These are phyloP conservation scores for Zelostemma sp. DNA, from an alignment of 1,140 invertebrate genomes.

Conservation along the genomic window DNA sequence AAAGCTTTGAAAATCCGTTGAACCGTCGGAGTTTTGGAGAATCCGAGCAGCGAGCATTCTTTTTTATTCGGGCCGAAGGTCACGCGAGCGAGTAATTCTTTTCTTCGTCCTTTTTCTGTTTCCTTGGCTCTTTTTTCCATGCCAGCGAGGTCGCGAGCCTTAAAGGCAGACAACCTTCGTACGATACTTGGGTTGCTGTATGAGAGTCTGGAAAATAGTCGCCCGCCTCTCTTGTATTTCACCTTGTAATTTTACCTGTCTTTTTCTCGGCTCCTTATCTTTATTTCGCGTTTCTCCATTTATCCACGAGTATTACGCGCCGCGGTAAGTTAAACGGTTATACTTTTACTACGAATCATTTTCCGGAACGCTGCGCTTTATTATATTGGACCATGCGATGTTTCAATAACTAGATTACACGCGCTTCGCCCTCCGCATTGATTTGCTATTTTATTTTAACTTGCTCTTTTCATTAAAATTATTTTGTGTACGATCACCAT, in stretches of 20 bases:
- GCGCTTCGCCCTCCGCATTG: too few species aligned
- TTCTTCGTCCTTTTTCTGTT: slow-evolving; percentile 11
- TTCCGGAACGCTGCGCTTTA: too few species aligned
- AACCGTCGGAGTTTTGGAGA: too few species aligned
- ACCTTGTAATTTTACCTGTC: slow-evolving; percentile 45
- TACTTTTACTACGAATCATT: too few species aligned
- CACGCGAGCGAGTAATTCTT: slow-evolving; percentile 4
- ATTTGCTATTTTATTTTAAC: too few species aligned
- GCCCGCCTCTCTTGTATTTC: slow-evolving; percentile 53
- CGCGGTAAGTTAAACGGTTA: slow-evolving; percentile 26
- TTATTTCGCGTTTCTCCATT: slow-evolving; percentile 23
- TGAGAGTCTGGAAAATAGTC: slow-evolving; percentile 37
- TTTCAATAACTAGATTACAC: too few species aligned
- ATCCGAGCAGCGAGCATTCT: too few species aligned
- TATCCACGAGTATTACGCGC: too few species aligned
- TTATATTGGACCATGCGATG: too few species aligned
- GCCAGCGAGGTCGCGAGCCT: slow-evolving; percentile 58
- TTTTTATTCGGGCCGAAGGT: not conserved
- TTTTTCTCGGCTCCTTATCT: slow-evolving; percentile 31
- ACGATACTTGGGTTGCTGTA: slow-evolving; percentile 49
- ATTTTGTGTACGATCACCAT: too few species aligned
- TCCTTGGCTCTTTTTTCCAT: slow-evolving; percentile 13
- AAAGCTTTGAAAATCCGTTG: too few species aligned
- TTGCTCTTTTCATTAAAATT: too few species aligned
- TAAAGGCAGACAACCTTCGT: slow-evolving; percentile 65